These are phyloP conservation scores for Sitta carolinensis DNA, from an alignment of 2,797 vertebrate species.

Conservation along the genomic window DNA sequence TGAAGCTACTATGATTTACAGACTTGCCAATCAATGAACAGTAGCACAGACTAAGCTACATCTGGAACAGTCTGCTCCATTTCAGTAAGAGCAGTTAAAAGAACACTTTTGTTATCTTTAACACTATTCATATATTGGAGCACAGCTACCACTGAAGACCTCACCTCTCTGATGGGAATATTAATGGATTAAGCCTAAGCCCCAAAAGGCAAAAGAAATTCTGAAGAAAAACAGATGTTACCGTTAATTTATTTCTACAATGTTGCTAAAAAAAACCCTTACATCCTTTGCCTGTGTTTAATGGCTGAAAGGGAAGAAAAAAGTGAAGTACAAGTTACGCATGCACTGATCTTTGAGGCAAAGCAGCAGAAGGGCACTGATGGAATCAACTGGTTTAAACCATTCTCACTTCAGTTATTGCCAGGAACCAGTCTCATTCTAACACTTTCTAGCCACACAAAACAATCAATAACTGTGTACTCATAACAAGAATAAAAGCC, in stretches of 20 bases:
- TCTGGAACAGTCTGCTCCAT: not conserved
- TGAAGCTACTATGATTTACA: not conserved
- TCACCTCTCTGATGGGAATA: not conserved
- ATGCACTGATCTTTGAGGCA: not conserved
- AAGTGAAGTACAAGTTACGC: not conserved
- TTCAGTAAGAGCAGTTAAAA: not conserved
- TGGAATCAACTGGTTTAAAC: not conserved
- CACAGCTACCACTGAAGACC: not conserved
- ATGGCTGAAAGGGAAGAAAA: not conserved
- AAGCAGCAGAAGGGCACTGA: not conserved
- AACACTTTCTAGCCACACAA: not conserved
- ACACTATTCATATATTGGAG: not conserved
- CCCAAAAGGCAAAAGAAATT: not conserved
- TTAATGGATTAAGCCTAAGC: not conserved
- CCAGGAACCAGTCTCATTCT: not conserved
- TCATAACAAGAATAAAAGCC: not conserved
- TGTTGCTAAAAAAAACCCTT: fast-evolving
- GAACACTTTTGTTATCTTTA: not conserved
- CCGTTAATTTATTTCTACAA: not conserved
- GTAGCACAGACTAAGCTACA: not conserved
- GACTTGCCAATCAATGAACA: not conserved
- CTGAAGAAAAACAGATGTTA: not conserved
- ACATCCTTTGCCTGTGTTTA: not conserved
- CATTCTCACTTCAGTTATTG: not conserved
- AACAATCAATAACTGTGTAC: not conserved